Evolutionary conservation across 1,140 invertebrate species (phyloP), one percentile per base, ranked within the genome.

Genomic region (Ceratina calcarata): DNA sequence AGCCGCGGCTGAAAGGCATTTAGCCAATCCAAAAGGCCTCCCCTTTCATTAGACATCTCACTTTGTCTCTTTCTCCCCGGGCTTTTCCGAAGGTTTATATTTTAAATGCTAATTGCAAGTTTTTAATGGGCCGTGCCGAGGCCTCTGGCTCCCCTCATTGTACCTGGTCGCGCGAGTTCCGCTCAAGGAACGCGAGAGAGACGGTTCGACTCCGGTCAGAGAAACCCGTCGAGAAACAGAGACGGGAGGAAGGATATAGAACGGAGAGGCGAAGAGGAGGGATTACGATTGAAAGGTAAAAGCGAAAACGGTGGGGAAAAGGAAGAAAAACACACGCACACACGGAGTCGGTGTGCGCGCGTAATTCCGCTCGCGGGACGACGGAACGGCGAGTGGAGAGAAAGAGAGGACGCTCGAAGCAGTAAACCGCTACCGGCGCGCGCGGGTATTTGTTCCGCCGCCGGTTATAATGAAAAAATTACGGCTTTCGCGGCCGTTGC

Each of bases 101-200:
- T 91, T 92, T 91, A 91, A 92, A 92, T 92, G 91, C 90, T 93
- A 92, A 92, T 93, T 93, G 91, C 91, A 89, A 91, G 88, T 90
- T 92, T 92, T 92, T 90, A 92, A 93, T 92, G 90, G 91, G 76
- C 87, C 90, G 84, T 86, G 77, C 76, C 82, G 86, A 78, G 70
- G 85, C 61, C 68, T 86, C 84, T 83, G 80, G 71, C 81, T 77
- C 79, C 84, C 65, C 68, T 80, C 75, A 86, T 86, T 86, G 73
- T 86, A 67, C 49, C 70, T 74, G 78, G 49, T 58, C 78, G 73
- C 80, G 69, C 73, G 69, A 15, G 71, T 51, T 73, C 4, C 32
- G 70, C 78, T 73, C 69, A 80, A 77, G 58, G 57, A 75, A 61
- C 37, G 57, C 37, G 37, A 27, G 24, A 57, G 32, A 20, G 18